Conservation (phyloP, 2,888 invertebrate genomes). For the Lasioglossum zephyrum region DNA sequence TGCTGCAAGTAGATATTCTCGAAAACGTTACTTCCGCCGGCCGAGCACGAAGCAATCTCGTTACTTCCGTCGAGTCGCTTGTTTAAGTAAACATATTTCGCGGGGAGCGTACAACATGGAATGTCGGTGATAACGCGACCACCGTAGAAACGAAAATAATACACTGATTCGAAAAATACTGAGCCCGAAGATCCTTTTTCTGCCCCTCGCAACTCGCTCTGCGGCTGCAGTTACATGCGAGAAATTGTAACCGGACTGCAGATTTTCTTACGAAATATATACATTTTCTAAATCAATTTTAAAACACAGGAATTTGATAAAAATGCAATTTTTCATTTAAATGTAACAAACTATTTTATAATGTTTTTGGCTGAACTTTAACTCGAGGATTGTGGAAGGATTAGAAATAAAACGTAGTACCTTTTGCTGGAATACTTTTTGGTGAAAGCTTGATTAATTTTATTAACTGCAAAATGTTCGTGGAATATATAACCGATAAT, state of each 20-base stretch:
- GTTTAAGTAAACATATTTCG: slow-evolving; percentile 43
- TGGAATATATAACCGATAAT: background rate
- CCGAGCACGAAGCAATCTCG: slow-evolving; percentile 67
- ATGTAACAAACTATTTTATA: background rate
- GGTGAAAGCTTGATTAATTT: background rate
- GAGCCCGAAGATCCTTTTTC: background rate
- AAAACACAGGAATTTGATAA: background rate
- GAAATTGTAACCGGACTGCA: background rate
- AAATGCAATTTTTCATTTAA: background rate
- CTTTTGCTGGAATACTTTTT: background rate
- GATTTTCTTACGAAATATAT: background rate
- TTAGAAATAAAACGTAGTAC: background rate
- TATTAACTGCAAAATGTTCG: background rate
- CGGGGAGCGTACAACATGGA: slow-evolving; percentile 29
- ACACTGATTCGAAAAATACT: background rate
- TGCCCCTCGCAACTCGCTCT: background rate
- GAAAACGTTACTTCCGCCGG: slow-evolving; percentile 53
- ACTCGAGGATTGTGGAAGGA: background rate
- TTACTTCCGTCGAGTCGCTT: slow-evolving; percentile 65
- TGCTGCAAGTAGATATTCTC: slow-evolving; percentile 40
- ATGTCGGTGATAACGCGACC: slow-evolving; percentile 13
- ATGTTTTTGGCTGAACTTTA: background rate
- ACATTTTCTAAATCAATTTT: background rate
- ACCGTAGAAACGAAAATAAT: slow-evolving; percentile 32
- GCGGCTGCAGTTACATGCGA: background rate